phyloP scores from a whole-genome alignment of 2,797 vertebrate species.

The Alouatta caraya region DNA sequence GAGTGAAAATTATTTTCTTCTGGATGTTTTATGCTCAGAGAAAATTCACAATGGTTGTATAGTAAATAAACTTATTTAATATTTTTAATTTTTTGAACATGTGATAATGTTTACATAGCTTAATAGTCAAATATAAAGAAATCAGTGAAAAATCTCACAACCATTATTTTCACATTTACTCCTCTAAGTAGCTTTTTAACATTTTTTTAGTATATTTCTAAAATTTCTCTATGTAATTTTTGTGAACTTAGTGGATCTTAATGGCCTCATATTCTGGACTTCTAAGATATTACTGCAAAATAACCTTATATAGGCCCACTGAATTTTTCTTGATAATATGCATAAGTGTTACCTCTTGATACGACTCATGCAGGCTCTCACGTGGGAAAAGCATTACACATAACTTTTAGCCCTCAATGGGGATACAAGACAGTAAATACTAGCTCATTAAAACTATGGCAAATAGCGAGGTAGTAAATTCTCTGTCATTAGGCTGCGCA shows the following conservation, averaged over 20 bases:
- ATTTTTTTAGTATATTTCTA: background rate
- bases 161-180: background rate
- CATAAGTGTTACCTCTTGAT: background rate
- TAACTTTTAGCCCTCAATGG: background rate
- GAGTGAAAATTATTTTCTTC: background rate
- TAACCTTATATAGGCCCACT: background rate
- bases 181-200: background rate
- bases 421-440: background rate
- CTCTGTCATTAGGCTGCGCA: background rate
- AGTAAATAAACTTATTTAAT: background rate
- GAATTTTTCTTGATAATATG: background rate
- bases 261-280: background rate
- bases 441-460: background rate
- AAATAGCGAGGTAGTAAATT: background rate
- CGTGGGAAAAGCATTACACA: background rate
- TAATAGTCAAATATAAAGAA: background rate
- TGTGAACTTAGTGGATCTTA: background rate
- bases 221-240: background rate
- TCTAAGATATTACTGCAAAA: background rate
- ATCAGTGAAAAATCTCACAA: background rate
- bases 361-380: background rate
- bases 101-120: background rate
- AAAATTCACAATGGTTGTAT: background rate
- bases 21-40: background rate
- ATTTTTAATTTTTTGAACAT: background rate